Evolutionary conservation across 2,797 vertebrate genomes (phyloP).

Genomic region (Lateolabrax maculatus): DNA sequence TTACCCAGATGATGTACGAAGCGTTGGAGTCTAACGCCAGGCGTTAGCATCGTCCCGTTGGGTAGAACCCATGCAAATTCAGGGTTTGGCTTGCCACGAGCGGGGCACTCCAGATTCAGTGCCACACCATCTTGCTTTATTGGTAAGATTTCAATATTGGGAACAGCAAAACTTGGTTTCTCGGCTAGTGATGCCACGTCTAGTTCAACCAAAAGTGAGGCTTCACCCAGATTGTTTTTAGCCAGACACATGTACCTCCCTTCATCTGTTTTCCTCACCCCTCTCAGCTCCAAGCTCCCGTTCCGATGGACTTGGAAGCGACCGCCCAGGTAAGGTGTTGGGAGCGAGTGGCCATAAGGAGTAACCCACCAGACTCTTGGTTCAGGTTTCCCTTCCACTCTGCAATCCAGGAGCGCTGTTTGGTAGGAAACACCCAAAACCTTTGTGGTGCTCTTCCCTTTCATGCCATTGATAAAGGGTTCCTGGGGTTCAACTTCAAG

Average conservation of each 20-base stretch:
- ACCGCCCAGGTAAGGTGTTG: slow-evolving; percentile 82
- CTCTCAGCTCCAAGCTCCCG: slow-evolving; percentile 86
- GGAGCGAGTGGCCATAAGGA: slow-evolving; percentile 80
- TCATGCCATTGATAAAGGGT: slow-evolving; percentile 80
- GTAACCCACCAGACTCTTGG: slow-evolving; percentile 85
- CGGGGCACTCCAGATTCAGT: slow-evolving; percentile 80
- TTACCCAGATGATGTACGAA: slow-evolving; percentile 82
- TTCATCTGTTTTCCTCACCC: slow-evolving; percentile 86
- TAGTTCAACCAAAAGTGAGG: slow-evolving; percentile 81
- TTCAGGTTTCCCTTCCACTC: slow-evolving; percentile 84
- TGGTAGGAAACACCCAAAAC: slow-evolving; percentile 84
- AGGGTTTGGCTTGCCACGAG: slow-evolving; percentile 85
- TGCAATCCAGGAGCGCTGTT: slow-evolving; percentile 83
- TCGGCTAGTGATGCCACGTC: slow-evolving; percentile 85
- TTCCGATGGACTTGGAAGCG: slow-evolving; percentile 87
- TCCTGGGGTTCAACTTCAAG: slow-evolving; percentile 81
- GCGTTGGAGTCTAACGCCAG: slow-evolving; percentile 80
- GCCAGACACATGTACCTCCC: slow-evolving; percentile 84
- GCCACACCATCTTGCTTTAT: slow-evolving; percentile 79
- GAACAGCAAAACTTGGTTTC: slow-evolving; percentile 86
- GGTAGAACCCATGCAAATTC: slow-evolving; percentile 87
- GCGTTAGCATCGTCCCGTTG: slow-evolving; percentile 80
- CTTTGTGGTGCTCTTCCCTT: slow-evolving; percentile 71
- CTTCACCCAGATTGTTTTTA: slow-evolving; percentile 83
- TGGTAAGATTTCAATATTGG: slow-evolving; percentile 86